Evolutionary conservation across 2,888 invertebrate species (phyloP), one percentile per base, ranked within the genome.

Genomic region (Tipula vernalis): DNA sequence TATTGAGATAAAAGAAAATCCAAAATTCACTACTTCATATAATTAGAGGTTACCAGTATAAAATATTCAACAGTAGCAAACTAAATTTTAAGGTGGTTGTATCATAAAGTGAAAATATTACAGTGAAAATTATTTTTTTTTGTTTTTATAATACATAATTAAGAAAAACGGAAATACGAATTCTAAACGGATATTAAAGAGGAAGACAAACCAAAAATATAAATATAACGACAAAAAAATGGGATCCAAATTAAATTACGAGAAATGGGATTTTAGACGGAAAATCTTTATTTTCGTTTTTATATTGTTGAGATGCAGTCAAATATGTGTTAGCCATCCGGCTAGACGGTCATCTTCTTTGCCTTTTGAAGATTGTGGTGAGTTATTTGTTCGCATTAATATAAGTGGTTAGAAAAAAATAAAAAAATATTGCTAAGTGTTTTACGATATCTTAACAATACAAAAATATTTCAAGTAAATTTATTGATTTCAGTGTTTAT

Each of bases 351-450:
- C 71, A 71, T 28, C 18, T 28, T 28, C 28, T n/a, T 84, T 84
- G 15, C 84, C 84, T 8, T 84, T 84, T 39, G 84, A 84, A 41
- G 84, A 84, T 84, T 84, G 84, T 84, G 84, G 84, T 84, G 15
- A 39, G 84, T 84, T 83, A 12, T 15, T 51, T 51, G 2, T n/a
- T 51, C 10, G 6, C 10, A 10, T 42, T 44, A 28, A 28, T 71
- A 13, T 71, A 10, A 28, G 28, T 71, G 8, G n/a, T 71, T 13
- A 12, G 47, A 28, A 28, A 71, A 10, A 28, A 71, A 10, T 71
- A 2, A 8, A 28, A n/a, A n/a, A n/a, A n/a, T n/a, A n/a, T n/a
- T 28, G 28, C 28, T 71, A 28, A 71, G 10, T 28, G 57, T 57
- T 6, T 57, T 18, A 28, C 28, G 10, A 28, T 8, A 15, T 51